Percentiles rank a stretch among this genome's conserved stretches.
Evolutionary conservation across 1,140 invertebrate genomes (phyloP).

Genomic region (Acyrthosiphon pisum): DNA sequence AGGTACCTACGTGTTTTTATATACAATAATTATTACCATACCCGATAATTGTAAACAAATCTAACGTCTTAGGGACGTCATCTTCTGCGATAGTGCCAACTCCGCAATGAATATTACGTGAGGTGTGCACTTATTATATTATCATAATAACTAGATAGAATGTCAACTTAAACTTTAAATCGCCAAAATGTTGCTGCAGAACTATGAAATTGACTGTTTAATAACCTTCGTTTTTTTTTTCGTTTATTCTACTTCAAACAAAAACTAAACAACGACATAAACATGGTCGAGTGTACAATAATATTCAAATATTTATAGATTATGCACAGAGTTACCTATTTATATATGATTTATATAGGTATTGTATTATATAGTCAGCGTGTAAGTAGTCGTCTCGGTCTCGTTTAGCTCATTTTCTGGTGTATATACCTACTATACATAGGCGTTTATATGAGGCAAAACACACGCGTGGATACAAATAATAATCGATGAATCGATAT

Average conservation of each 20-base stretch:
- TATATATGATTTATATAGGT: background rate
- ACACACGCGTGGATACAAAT: background rate
- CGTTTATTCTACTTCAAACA: background rate
- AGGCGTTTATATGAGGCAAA: background rate
- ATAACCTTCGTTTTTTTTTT: background rate
- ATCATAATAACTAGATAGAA: background rate
- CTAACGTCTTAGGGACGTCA: background rate
- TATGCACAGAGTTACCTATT: conserved; percentile 3
- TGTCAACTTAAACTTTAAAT: background rate
- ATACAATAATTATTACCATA: background rate
- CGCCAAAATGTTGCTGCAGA: background rate
- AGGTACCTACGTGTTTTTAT: background rate
- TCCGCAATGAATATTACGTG: background rate
- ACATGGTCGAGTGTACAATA: background rate
- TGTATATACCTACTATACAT: background rate
- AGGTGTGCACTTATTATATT: background rate
- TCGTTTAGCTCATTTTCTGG: background rate
- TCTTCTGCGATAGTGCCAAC: background rate
- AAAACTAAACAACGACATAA: background rate
- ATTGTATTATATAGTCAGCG: background rate
- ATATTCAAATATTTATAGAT: conserved; percentile 1
- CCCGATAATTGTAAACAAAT: background rate
- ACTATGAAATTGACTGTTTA: background rate
- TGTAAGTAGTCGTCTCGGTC: background rate
- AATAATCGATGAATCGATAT: background rate